Base-by-base conservation (phyloP, 2,888 invertebrate genomes). In the Drosophila austrosaltans region DNA sequence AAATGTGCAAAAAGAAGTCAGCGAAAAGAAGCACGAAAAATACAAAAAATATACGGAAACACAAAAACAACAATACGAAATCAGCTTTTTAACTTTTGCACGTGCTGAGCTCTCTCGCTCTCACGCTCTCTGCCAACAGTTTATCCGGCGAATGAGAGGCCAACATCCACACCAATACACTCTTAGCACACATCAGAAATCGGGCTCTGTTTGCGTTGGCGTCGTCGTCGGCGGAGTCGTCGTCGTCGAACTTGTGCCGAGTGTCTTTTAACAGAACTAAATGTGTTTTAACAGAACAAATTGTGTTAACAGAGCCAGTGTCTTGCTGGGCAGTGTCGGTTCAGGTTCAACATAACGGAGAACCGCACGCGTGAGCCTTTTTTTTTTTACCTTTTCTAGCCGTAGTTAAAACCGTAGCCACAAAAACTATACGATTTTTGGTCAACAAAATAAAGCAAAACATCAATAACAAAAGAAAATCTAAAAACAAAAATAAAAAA, bases 251-350 rank as follows among this genome's bases (percentile, higher is more conserved):
- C 6, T 30, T 30, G 6, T 28, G 5, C 30, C 30, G 30, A 30
- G 5, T 30, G 30, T 36, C 8, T 36, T 36, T 36, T 36, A 36
- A 36, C 36, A 36, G 36, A 36, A 36, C 36, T 1, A 32, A 36
- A 36, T 36, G 10, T 8, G 36, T 36, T 10, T 36, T 36, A 36
- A 36, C 36, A 36, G 36, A 36, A 36, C 36, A 7, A 36, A 36
- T 8, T 28, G 32, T 8, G 8, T 36, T 36, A 36, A 36, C 36
- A 36, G 81, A 74, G 80, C 77, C 89, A 91, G 89, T 91, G 78
- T 89, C 90, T 89, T 90, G 83, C 79, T 81, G 81, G 88, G 83
- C 91, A 92, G 92, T 91, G 90, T 92, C 92, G 92, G 92, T 92
- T 92, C 87, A 91, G 89, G 82, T 76, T 76, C 73, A 72, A 53